Base-by-base conservation (phyloP, 2,113 vertebrate species). In the Tenrec ecaudatus region DNA sequence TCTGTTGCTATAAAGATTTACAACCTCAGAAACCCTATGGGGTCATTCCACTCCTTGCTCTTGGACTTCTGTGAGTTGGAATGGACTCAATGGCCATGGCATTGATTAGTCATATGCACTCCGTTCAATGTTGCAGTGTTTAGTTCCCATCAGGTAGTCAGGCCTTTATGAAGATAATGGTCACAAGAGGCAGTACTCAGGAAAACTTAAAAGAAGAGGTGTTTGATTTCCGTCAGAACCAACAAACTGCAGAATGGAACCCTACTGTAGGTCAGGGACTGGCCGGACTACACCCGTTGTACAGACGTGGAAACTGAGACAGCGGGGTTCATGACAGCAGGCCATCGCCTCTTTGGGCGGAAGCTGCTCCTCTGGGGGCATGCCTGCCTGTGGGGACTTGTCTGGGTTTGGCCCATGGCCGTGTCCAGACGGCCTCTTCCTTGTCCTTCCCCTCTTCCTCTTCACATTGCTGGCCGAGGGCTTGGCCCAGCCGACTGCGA, bases 401-500 rank as follows among this genome's bases (percentile, higher is more conserved):
- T 68, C 20, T 12, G 5, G 69, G 43, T 12, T 19, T 36, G n/a
- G 73, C 43, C 57, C 38, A 6, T 3, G 2, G 16, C 17, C 27
- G 43, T n/a, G 64, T 0, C 1, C 3, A 80, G 11, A 3, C n/a
- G n/a, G 1, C 85, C 27, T 43, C 22, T 19, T 6, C 8, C 14
- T 17, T n/a, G 27, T 22, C 29, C 68, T 6, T 3, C 17, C 23
- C 8, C 53, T 81, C 38, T 71, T 33, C 90, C 80, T 95, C 92
- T 96, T 91, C 89, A 89, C 17, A 79, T 81, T 96, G 73, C 96
- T 96, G 69, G 71, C 17, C 73, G 64, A 97, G 92, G 75, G 79
- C n/a, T 95, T 88, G 73, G 91, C 29, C 78, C 96, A 96, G 92
- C 92, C 97, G 95, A 94, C 97, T 96, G 97, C 96, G 95, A 96